Percentiles rank a stretch among this genome's conserved stretches.
These are phyloP conservation scores for Hirudo medicinalis DNA, from an alignment of 1,140 invertebrate species.

Conservation along the genomic window DNA sequence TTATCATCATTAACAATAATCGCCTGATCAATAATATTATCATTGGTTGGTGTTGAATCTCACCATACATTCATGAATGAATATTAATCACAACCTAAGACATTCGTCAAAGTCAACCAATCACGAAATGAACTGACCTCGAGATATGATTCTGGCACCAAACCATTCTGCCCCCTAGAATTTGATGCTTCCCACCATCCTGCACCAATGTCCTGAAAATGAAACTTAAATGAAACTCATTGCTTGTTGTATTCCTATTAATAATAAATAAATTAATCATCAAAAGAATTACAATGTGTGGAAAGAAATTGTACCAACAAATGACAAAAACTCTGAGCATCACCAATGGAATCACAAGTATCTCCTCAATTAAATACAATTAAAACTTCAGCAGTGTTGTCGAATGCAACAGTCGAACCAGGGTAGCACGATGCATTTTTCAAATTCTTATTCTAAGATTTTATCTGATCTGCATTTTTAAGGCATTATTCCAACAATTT, in stretches of 20 bases:
- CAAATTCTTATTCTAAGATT: background rate
- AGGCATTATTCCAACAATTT: background rate
- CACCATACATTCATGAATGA: background rate
- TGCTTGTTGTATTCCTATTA: background rate
- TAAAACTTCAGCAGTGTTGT: no score
- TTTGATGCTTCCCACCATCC: slow-evolving; percentile 91
- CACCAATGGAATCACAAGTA: no score
- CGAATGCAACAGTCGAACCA: background rate
- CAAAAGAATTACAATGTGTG: background rate
- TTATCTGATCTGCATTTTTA: background rate
- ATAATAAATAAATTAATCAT: background rate
- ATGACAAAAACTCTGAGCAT: slow-evolving; percentile 2
- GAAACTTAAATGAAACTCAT: background rate
- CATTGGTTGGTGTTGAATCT: background rate
- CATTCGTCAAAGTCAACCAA: background rate
- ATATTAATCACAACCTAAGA: background rate
- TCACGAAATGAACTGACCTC: slow-evolving; percentile 38
- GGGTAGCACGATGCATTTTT: background rate
- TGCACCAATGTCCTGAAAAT: slow-evolving; percentile 69
- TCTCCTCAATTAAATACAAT: no score
- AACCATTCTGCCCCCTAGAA: slow-evolving; percentile 59
- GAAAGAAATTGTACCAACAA: background rate
- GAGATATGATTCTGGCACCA: slow-evolving; percentile 86
- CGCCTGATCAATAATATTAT: background rate
- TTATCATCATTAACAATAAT: background rate